Conservation (phyloP, 2,888 invertebrate species). For the Trimorus sp. region DNA sequence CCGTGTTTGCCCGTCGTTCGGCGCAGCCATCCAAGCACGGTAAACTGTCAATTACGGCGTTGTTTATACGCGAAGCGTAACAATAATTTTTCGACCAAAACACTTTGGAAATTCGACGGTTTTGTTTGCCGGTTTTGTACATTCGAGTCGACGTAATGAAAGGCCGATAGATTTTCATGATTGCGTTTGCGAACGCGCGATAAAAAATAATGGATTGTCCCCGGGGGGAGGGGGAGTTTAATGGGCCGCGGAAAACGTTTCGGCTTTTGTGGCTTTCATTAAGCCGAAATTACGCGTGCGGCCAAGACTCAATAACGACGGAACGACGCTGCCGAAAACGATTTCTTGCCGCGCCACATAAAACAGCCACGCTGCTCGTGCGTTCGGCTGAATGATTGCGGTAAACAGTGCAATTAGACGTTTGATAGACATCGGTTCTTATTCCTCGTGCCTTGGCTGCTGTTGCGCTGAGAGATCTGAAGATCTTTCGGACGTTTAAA, state of each 20-base stretch:
- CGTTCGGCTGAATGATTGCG: background rate
- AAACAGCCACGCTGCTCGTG: conserved; percentile 8
- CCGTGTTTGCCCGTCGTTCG: no score
- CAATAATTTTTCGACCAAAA: no score
- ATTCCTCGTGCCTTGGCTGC: no score
- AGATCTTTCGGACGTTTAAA: no score
- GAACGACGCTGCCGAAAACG: background rate
- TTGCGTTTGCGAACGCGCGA: conserved; percentile 24
- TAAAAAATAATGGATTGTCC: conserved; percentile 50
- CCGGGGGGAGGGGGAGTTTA: conserved; percentile 15
- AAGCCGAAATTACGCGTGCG: conserved; percentile 1
- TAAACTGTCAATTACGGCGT: no score
- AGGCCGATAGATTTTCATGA: conserved; percentile 21
- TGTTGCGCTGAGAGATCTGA: no score
- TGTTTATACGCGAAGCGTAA: no score
- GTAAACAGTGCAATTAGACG: background rate
- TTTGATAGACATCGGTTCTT: no score
- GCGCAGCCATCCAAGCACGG: no score
- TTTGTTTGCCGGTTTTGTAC: no score
- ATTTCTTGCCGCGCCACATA: conserved; percentile 12
- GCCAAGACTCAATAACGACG: background rate
- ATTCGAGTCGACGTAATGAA: background rate
- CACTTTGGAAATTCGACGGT: no score
- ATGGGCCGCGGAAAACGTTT: conserved; percentile 12
- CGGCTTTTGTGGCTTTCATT: conserved; percentile 1